Conservation (phyloP, 2,113 vertebrate species). For the Synodontis membranacea region DNA sequence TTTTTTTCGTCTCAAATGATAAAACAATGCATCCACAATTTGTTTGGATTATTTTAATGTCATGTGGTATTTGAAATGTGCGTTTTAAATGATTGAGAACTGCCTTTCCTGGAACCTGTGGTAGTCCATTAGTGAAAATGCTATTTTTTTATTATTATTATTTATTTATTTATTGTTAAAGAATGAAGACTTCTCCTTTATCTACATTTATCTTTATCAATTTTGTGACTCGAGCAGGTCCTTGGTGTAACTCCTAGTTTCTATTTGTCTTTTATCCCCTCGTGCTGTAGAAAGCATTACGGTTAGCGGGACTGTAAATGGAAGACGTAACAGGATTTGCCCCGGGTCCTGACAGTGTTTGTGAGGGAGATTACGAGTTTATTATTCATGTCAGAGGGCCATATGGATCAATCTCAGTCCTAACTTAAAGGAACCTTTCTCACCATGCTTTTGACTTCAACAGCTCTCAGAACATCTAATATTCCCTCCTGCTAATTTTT, state of each 20-base stretch:
- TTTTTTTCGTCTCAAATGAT: constrained; percentile 58
- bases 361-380: constrained; percentile 40
- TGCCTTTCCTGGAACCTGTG: constrained; percentile 57
- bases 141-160: no score
- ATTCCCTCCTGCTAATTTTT: constrained; percentile 44
- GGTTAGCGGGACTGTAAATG: constrained; percentile 16
- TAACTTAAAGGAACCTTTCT: constrained; percentile 16
- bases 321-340: constrained; percentile 26
- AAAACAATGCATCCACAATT: constrained; percentile 77
- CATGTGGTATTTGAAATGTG: constrained; percentile 81
- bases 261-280: constrained; percentile 39
- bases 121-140: constrained; percentile 28
- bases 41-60: constrained; percentile 77
- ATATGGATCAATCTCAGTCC: constrained; percentile 28
- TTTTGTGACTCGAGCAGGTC: neutral
- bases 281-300: constrained; percentile 12
- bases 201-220: constrained; percentile 34
- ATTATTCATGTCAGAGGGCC: constrained; percentile 35
- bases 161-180: no score
- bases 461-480: constrained; percentile 41
- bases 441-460: constrained; percentile 6
- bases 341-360: constrained; percentile 30
- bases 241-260: constrained; percentile 1
- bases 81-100: constrained; percentile 75
- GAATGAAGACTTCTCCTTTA: constrained; percentile 40